phyloP scores from a whole-genome alignment of 2,797 vertebrate genomes.

The Podargus strigoides region DNA sequence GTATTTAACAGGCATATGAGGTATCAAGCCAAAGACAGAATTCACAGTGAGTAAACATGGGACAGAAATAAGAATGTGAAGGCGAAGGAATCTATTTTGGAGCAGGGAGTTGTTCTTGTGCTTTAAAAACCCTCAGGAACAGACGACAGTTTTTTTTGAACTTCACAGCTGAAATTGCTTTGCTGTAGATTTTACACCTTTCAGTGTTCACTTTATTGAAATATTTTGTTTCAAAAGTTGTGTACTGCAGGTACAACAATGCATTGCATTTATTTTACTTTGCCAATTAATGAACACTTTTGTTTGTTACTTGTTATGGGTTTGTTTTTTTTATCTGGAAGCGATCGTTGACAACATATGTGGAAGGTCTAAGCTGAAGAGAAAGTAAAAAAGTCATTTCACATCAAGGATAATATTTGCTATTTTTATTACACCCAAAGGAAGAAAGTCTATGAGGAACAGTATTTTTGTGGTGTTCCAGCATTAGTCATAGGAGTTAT shows the following conservation, averaged over 20 bases:
- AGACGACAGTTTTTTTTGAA: neutral
- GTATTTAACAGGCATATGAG: neutral
- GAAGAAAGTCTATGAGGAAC: neutral
- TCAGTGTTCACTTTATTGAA: neutral
- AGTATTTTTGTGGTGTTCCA: neutral
- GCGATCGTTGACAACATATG: neutral
- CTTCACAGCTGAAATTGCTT: neutral
- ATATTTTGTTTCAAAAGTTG: neutral
- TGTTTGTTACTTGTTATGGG: neutral
- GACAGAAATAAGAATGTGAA: constrained; percentile 7
- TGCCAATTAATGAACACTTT: neutral
- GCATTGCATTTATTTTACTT: neutral
- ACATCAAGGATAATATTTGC: neutral
- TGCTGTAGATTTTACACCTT: neutral
- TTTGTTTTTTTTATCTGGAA: neutral
- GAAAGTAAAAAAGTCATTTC: neutral
- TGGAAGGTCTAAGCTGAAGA: neutral
- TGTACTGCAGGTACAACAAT: neutral
- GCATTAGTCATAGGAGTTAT: neutral
- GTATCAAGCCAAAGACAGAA: constrained; percentile 7
- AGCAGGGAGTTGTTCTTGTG: neutral
- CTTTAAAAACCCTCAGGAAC: neutral
- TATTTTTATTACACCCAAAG: neutral
- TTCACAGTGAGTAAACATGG: neutral
- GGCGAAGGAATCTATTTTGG: neutral